phyloP scores from a whole-genome alignment of 1,140 invertebrate species.

The Pygmarrhopalites habei region DNA sequence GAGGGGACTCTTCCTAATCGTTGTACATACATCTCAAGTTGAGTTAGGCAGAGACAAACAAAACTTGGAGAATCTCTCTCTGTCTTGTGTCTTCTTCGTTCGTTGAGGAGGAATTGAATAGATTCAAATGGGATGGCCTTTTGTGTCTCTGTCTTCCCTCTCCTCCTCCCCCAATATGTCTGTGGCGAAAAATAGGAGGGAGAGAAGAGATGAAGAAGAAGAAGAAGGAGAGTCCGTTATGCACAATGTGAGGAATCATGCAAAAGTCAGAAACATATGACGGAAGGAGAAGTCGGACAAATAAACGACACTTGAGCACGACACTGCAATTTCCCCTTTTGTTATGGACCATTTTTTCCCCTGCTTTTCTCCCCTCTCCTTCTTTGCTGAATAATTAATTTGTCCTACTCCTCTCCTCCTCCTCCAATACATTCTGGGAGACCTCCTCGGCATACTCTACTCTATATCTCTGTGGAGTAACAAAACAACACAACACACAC shows the following conservation, averaged over 20 bases:
- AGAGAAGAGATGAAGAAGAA: no score
- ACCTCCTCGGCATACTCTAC: no score
- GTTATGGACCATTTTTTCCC: conserved; percentile 25
- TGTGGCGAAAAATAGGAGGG: no score
- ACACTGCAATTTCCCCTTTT: conserved; percentile 30
- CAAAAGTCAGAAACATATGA: conserved; percentile 24
- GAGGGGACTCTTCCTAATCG: no score
- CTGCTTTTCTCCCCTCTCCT: conserved; percentile 3
- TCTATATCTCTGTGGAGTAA: no score
- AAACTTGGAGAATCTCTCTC: no score
- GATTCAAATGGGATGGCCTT: conserved; percentile 2
- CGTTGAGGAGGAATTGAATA: conserved; percentile 3
- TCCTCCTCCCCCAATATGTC: no score
- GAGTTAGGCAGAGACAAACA: no score
- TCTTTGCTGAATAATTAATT: conserved; percentile 29
- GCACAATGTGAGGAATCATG: background rate
- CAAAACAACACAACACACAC: no score
- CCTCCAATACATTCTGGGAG: no score
- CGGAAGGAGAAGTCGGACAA: conserved; percentile 17
- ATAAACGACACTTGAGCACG: conserved; percentile 27
- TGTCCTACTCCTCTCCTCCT: conserved; percentile 6
- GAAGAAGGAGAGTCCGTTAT: conserved; percentile 7
- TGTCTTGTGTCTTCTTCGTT: no score
- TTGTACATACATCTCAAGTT: no score
- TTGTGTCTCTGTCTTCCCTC: background rate